A percentile compares a stretch with the other conserved stretches of the same genome.
Evolutionary conservation across 1,140 invertebrate species (phyloP).

Genomic region (Zophobas atratus): DNA sequence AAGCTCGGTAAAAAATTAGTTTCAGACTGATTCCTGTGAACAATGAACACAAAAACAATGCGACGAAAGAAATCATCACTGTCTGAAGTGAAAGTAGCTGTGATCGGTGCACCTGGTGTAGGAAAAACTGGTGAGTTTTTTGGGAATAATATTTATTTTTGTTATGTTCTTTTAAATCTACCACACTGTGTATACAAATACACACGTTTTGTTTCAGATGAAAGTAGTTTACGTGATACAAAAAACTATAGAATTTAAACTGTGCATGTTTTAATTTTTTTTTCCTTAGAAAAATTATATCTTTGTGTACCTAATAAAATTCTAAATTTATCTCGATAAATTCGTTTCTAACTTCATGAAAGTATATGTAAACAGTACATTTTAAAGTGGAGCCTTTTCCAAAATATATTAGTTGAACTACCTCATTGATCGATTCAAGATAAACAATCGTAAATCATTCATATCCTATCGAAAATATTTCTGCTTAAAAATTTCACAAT

Average conservation of each 20-base stretch:
- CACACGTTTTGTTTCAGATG: too few species aligned
- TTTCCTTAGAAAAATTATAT: too few species aligned
- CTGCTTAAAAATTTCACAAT: constrained; percentile 15
- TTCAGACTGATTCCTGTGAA: neutral
- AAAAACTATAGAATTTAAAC: too few species aligned
- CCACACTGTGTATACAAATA: too few species aligned
- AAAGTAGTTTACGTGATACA: too few species aligned
- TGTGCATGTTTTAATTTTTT: too few species aligned
- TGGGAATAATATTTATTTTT: neutral
- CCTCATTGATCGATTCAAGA: constrained; percentile 1
- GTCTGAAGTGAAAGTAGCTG: constrained; percentile 90
- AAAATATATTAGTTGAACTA: neutral
- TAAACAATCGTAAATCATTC: constrained; percentile 17
- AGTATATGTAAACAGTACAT: neutral
- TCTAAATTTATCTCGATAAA: too few species aligned
- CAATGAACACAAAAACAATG: constrained; percentile 80
- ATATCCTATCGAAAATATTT: constrained; percentile 13
- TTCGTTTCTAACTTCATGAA: too few species aligned
- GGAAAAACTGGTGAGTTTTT: constrained; percentile 87
- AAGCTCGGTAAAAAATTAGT: constrained; percentile 15
- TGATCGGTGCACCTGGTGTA: constrained; percentile 87
- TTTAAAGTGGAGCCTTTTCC: neutral
- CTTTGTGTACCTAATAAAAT: too few species aligned
- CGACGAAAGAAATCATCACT: constrained; percentile 90
- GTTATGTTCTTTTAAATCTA: too few species aligned